A percentile compares a stretch with the other conserved stretches of the same genome.
Evolutionary conservation across 2,888 invertebrate species (phyloP).

Genomic region (Strigamia crassipes): DNA sequence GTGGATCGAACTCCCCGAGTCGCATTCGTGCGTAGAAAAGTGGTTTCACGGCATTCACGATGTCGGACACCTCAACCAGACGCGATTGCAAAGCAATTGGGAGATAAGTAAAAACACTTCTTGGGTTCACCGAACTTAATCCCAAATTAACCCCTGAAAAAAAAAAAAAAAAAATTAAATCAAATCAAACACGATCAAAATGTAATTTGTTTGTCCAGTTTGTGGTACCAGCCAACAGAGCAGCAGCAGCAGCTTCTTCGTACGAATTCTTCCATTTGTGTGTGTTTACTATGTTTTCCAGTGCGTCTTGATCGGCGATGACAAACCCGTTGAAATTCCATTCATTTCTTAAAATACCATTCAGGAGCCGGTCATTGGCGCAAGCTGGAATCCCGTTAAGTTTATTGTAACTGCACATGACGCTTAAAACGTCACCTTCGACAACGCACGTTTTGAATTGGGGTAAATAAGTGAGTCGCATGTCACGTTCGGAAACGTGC

Average conservation of each 20-base stretch:
- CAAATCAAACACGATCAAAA: not conserved
- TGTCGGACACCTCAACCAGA: conserved; percentile 43
- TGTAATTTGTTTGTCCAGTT: not conserved
- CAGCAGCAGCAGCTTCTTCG: conserved; percentile 39
- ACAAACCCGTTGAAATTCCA: conserved; percentile 49
- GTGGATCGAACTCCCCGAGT: conserved; percentile 49
- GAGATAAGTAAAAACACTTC: conserved; percentile 47
- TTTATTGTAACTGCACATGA: conserved; percentile 49
- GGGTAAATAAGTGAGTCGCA: conserved; percentile 47
- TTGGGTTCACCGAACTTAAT: conserved; percentile 43
- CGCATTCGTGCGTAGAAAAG: conserved; percentile 48
- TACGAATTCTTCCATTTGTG: conserved; percentile 3
- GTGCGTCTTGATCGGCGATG: conserved; percentile 47
- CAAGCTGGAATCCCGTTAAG: conserved; percentile 49
- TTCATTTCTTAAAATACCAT: conserved; percentile 49
- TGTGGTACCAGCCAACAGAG: conserved; percentile 5
- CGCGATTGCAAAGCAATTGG: conserved; percentile 39
- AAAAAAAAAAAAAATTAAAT: not conserved
- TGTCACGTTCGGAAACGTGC: conserved; percentile 47
- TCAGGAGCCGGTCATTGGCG: conserved; percentile 46
- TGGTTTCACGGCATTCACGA: conserved; percentile 46
- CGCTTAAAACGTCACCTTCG: conserved; percentile 45
- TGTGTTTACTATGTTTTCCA: conserved; percentile 34
- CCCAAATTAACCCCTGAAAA: conserved; percentile 47
- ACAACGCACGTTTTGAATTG: conserved; percentile 46